These are phyloP conservation scores for Muscicapa comitata DNA, from an alignment of 2,797 vertebrate species.

Conservation along the genomic window DNA sequence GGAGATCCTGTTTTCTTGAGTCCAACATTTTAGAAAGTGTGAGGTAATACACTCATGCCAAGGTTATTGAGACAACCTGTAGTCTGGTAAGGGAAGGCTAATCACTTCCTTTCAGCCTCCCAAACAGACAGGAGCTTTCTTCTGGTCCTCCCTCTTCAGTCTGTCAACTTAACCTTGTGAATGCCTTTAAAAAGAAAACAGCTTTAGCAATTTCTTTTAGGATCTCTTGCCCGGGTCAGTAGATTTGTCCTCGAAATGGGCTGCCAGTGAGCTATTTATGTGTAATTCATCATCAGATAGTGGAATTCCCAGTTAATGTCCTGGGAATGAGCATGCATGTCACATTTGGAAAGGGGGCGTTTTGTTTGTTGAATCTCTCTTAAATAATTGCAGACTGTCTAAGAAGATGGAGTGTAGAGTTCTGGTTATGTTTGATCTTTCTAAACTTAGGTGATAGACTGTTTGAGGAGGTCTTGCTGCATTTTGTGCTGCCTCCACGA, in stretches of 20 bases:
- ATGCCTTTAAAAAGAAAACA: not conserved
- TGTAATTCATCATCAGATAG: slow-evolving; percentile 4
- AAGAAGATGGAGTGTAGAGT: not conserved
- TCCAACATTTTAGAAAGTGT: not conserved
- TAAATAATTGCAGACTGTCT: not conserved
- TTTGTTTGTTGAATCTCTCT: slow-evolving; percentile 6
- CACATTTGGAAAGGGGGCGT: not conserved
- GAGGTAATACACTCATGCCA: not conserved
- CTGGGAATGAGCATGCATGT: not conserved
- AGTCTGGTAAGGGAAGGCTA: not conserved
- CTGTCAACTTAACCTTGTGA: not conserved
- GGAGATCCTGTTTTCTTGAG: not conserved
- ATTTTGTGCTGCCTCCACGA: not conserved
- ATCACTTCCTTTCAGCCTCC: not conserved
- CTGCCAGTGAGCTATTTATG: not conserved
- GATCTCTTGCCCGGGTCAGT: not conserved
- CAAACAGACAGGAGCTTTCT: not conserved
- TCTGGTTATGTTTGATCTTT: not conserved
- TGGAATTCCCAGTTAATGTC: slow-evolving; percentile 5
- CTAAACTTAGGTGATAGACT: not conserved
- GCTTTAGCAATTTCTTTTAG: not conserved
- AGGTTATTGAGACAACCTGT: not conserved
- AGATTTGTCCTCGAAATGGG: not conserved
- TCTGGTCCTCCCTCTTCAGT: not conserved
- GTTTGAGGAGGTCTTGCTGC: not conserved